A percentile compares a stretch with the other conserved stretches of the same genome.
Evolutionary conservation across 1,140 invertebrate species (phyloP).

Genomic region (Andrena cerasifolii): DNA sequence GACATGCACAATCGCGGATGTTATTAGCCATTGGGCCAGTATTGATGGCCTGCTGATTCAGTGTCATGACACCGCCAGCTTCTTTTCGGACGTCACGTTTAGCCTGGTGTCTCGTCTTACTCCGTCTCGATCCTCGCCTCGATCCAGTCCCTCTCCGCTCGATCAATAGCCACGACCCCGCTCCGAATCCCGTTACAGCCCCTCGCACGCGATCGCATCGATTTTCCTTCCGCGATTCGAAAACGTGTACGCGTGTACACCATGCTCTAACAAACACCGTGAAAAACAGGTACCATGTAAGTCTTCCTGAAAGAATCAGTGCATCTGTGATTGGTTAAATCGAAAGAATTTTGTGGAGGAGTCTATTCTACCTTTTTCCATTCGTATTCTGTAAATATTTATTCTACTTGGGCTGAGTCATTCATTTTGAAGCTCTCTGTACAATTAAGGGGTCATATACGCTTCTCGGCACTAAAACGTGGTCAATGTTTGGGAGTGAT

Average conservation of each 20-base stretch:
- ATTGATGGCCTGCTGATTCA: slow-evolving; percentile 19
- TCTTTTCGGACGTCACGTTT: slow-evolving; percentile 53
- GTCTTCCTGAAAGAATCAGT: neutral
- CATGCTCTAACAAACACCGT: neutral
- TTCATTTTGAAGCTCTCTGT: neutral
- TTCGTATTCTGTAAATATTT: too few relatives aligned
- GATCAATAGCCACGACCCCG: slow-evolving; percentile 63
- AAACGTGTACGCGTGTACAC: slow-evolving; percentile 26
- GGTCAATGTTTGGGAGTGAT: too few relatives aligned
- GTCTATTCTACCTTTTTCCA: too few relatives aligned
- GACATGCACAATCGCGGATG: slow-evolving; percentile 39
- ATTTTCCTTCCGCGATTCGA: slow-evolving; percentile 68
- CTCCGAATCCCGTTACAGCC: slow-evolving; percentile 72
- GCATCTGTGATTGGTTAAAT: too few relatives aligned
- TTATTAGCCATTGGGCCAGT: slow-evolving; percentile 57
- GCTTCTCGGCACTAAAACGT: too few relatives aligned
- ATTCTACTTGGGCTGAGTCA: too few relatives aligned
- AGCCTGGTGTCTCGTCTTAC: slow-evolving; percentile 47
- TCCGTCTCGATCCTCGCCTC: slow-evolving; percentile 52
- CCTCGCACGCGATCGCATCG: slow-evolving; percentile 69
- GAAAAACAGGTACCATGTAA: neutral
- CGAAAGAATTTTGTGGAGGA: too few relatives aligned
- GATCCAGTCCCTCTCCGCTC: slow-evolving; percentile 50
- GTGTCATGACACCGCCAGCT: slow-evolving; percentile 55
- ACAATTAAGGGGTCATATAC: too few relatives aligned